These are phyloP conservation scores for Rhinoptilus africanus DNA, from an alignment of 2,113 vertebrate species.

Conservation along the genomic window DNA sequence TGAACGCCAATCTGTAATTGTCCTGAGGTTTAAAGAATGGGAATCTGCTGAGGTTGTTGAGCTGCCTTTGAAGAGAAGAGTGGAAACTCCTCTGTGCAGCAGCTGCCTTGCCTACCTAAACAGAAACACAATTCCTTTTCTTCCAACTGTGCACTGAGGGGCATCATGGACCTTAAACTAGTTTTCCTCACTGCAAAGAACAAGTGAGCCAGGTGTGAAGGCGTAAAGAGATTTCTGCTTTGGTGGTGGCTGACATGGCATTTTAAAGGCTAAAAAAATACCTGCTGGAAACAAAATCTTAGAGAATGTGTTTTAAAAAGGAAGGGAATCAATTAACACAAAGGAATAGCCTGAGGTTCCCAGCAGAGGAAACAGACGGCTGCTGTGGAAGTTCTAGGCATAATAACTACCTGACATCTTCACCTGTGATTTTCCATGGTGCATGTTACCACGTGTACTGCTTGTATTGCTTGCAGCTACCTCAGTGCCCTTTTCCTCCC, in stretches of 20 bases:
- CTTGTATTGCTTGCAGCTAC: not conserved
- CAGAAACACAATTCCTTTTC: not conserved
- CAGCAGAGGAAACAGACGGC: not conserved
- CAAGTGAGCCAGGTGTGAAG: not conserved
- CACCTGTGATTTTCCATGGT: not conserved
- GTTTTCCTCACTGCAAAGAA: not conserved
- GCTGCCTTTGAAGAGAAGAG: not conserved
- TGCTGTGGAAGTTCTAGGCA: not conserved
- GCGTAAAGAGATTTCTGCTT: not conserved
- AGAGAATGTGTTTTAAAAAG: not conserved
- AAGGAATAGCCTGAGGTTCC: not conserved
- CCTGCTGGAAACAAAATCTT: not conserved
- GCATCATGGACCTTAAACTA: not conserved
- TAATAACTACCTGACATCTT: not conserved
- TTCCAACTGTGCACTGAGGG: fast-evolving
- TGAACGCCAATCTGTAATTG: not conserved
- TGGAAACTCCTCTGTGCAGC: not conserved
- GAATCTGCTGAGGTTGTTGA: not conserved
- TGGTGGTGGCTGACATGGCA: not conserved
- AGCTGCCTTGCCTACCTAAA: not conserved
- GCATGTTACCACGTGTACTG: not conserved
- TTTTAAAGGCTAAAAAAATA: not conserved
- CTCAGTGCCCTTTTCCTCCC: not conserved
- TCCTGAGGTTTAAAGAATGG: not conserved
- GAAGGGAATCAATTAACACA: not conserved